A percentile compares a stretch with the other conserved stretches of the same genome.
These are phyloP conservation scores for Podocnemis expansa DNA, from an alignment of 2,113 vertebrate species.

Conservation along the genomic window DNA sequence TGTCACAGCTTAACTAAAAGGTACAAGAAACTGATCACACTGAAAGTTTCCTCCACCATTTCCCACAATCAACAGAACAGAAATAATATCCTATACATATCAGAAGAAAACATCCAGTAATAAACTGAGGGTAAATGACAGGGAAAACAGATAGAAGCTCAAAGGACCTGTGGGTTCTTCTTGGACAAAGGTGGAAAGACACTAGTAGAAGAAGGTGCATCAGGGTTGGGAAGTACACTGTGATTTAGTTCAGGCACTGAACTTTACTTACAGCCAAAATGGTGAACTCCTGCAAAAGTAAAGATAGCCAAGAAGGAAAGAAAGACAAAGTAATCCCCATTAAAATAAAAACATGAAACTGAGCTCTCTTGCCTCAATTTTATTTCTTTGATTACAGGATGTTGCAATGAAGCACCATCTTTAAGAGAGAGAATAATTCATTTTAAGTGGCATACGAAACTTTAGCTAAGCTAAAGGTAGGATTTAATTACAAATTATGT, in stretches of 20 bases:
- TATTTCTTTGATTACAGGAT: conserved; percentile 12
- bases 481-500: neutral
- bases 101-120: conserved; percentile 70
- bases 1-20: conserved; percentile 68
- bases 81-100: conserved; percentile 64
- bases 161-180: conserved; percentile 75
- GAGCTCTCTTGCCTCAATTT: conserved; percentile 13
- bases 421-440: conserved; percentile 32
- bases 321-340: conserved; percentile 82
- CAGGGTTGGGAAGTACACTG: conserved; percentile 71
- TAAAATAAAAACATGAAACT: conserved; percentile 55
- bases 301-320: conserved; percentile 87
- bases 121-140: conserved; percentile 72
- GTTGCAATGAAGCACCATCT: neutral
- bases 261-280: conserved; percentile 94
- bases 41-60: conserved; percentile 64
- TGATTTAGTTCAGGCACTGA: conserved; percentile 75
- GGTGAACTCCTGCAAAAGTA: conserved; percentile 94
- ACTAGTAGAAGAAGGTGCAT: conserved; percentile 73
- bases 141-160: conserved; percentile 73
- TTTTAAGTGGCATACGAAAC: conserved; percentile 45
- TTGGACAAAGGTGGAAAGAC: conserved; percentile 71
- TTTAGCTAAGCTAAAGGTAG: neutral
- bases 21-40: conserved; percentile 39
- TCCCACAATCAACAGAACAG: conserved; percentile 67